Conservation (phyloP, 2,888 invertebrate genomes). For the Uloborus plumipes region DNA sequence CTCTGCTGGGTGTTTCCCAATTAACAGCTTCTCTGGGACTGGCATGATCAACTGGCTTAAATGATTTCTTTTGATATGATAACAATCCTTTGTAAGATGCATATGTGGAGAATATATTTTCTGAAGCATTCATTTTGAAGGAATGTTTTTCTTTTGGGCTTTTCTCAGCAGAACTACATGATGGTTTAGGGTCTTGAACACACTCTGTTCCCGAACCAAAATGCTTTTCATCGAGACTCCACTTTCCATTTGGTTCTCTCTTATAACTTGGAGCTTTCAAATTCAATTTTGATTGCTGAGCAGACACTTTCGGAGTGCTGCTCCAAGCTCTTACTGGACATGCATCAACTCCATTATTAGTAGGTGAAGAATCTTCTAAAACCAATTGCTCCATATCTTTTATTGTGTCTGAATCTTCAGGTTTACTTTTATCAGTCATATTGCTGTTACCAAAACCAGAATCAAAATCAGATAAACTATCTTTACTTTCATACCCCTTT, state of each 20-base stretch:
- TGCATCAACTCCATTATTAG: conserved; percentile 18
- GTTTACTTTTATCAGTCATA: conserved; percentile 54
- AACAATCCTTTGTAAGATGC: conserved; percentile 59
- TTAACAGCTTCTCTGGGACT: conserved; percentile 14
- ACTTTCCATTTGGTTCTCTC: conserved; percentile 56
- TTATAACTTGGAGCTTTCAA: conserved; percentile 53
- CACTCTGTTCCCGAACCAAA: conserved; percentile 27
- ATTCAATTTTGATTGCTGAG: conserved; percentile 11
- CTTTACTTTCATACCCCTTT: conserved; percentile 46
- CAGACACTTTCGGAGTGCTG: conserved; percentile 41
- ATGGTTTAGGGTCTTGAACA: conserved; percentile 23
- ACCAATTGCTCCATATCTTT: conserved; percentile 62
- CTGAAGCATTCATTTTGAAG: conserved; percentile 56
- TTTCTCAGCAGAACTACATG: conserved; percentile 10
- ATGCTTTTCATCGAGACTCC: conserved; percentile 60
- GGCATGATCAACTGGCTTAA: conserved; percentile 28
- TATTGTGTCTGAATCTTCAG: conserved; percentile 59
- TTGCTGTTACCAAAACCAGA: conserved; percentile 57
- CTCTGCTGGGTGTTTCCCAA: background rate
- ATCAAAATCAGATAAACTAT: conserved; percentile 54
- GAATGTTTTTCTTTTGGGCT: conserved; percentile 53
- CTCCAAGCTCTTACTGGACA: conserved; percentile 2
- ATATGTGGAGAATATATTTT: conserved; percentile 60
- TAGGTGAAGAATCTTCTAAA: conserved; percentile 47
- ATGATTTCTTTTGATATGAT: conserved; percentile 59